A percentile compares a stretch with the other conserved stretches of the same genome.
phyloP scores from a whole-genome alignment of 2,888 invertebrate genomes.

The Orthosia cruda region DNA sequence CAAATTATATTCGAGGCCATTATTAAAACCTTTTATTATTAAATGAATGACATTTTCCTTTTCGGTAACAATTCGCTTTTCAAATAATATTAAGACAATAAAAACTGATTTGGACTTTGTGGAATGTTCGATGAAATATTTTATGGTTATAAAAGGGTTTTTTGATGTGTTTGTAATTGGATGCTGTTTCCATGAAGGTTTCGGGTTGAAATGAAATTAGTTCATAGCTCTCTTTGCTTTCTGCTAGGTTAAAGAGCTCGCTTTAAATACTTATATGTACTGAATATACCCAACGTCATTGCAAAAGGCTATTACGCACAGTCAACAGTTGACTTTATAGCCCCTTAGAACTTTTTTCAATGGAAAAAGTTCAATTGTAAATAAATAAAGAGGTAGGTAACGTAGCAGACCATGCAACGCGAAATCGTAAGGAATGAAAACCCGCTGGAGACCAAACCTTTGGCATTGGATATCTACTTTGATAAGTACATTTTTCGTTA shows the following conservation, averaged over 20 bases:
- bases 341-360: background rate
- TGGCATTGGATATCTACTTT: background rate
- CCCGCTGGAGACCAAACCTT: slow-evolving; percentile 13
- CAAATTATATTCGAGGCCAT: slow-evolving; percentile 2
- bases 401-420: background rate
- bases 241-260: background rate
- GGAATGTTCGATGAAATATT: background rate
- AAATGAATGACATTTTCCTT: slow-evolving; percentile 14
- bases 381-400: slow-evolving; percentile 18
- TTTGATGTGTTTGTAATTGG: background rate
- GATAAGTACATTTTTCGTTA: background rate
- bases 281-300: background rate
- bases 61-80: slow-evolving; percentile 12
- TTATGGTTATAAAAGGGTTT: background rate
- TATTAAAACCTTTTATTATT: slow-evolving; percentile 1
- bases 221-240: too few species aligned
- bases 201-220: too few species aligned
- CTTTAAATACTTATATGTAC: background rate
- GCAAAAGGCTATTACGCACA: background rate
- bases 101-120: slow-evolving; percentile 9
- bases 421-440: slow-evolving; percentile 35
- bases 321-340: slow-evolving; percentile 1
- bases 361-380: background rate
- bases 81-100: slow-evolving; percentile 13
- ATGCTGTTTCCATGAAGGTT: too few species aligned